These are phyloP conservation scores for Lithophane semibrunnea DNA, from an alignment of 2,888 invertebrate genomes.

Conservation along the genomic window DNA sequence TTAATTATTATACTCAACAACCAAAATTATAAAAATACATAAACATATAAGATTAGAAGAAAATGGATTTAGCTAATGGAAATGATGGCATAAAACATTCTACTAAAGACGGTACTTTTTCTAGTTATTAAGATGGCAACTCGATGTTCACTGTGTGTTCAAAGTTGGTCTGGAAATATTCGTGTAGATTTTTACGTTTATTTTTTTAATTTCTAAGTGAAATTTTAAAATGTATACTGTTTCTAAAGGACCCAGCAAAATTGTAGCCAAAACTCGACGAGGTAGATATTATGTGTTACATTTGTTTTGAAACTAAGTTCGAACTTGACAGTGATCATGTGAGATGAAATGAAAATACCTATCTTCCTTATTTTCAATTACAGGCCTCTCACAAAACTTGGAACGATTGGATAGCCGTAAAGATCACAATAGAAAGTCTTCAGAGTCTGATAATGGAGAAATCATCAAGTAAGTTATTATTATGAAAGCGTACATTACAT, in stretches of 20 bases:
- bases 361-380: conserved; percentile 75
- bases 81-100: neutral
- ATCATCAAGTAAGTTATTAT: conserved; percentile 90
- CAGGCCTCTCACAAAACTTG: conserved; percentile 95
- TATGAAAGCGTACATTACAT: conserved; percentile 67
- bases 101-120: neutral
- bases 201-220: conserved; percentile 83
- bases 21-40: neutral
- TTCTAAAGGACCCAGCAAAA: conserved; percentile 96
- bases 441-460: conserved; percentile 92
- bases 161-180: conserved; percentile 74
- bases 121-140: conserved; percentile 53
- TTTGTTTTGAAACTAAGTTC: conserved; percentile 47
- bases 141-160: conserved; percentile 30
- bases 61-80: neutral
- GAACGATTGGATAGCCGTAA: conserved; percentile 94
- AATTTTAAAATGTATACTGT: conserved; percentile 95
- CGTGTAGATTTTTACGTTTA: conserved; percentile 82
- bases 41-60: neutral
- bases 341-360: conserved; percentile 66
- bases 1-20: neutral
- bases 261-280: conserved; percentile 96
- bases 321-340: conserved; percentile 65
- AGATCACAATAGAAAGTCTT: conserved; percentile 92
- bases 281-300: conserved; percentile 84